These are phyloP conservation scores for Tipula vernalis DNA, from an alignment of 2,888 invertebrate genomes.

Conservation along the genomic window DNA sequence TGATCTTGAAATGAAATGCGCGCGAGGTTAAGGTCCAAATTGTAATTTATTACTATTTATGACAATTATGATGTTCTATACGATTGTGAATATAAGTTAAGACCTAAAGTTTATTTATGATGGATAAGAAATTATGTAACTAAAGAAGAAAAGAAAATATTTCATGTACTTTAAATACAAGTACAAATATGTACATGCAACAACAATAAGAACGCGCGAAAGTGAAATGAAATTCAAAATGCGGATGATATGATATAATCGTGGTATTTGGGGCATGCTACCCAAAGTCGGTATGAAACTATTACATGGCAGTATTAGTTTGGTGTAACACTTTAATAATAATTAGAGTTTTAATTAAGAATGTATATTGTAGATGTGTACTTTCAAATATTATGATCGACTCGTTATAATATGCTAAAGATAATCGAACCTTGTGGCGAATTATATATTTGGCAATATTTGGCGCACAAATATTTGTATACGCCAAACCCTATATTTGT, in stretches of 20 bases:
- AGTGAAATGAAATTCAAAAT: not conserved
- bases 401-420: not conserved
- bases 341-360: not conserved
- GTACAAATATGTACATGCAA: too few relatives aligned
- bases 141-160: too few relatives aligned
- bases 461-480: too few relatives aligned
- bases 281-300: not conserved
- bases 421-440: not conserved
- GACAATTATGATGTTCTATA: too few relatives aligned
- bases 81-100: too few relatives aligned
- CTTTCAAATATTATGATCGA: not conserved
- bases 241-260: not conserved
- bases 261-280: not conserved
- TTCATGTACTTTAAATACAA: too few relatives aligned
- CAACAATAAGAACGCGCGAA: not conserved
- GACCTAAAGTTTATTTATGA: too few relatives aligned
- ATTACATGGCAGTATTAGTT: not conserved
- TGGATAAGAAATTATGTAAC: too few relatives aligned
- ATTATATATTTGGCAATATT: too few relatives aligned
- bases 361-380: not conserved
- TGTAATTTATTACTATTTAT: too few relatives aligned
- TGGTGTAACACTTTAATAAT: not conserved
- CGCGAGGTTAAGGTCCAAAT: too few relatives aligned
- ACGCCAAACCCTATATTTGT: not conserved
- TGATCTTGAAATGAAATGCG: too few relatives aligned